phyloP scores from a whole-genome alignment of 2,797 vertebrate genomes.

The Podargus strigoides region DNA sequence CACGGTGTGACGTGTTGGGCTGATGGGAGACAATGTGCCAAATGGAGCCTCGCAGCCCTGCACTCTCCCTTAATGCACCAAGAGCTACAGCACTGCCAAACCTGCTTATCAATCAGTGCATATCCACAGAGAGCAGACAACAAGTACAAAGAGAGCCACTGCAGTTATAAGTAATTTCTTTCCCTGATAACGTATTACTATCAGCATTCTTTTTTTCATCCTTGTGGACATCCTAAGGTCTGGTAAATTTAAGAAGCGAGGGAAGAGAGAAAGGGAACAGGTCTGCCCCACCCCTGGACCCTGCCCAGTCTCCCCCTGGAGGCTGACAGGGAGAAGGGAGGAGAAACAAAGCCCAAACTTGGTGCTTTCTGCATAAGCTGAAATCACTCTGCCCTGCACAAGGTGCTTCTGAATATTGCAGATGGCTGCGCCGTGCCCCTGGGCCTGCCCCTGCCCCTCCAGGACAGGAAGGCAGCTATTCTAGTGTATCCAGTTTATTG shows the following conservation, averaged over 20 bases:
- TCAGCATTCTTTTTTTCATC: neutral
- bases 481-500: neutral
- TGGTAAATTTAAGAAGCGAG: neutral
- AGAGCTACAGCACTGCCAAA: neutral
- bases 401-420: rapidly evolving
- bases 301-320: neutral
- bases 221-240: neutral
- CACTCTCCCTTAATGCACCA: neutral
- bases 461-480: neutral
- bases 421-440: neutral
- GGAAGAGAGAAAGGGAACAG: neutral
- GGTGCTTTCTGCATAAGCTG: neutral
- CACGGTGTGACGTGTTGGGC: rapidly evolving
- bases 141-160: neutral
- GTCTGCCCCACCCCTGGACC: neutral
- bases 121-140: neutral
- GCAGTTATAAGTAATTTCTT: neutral
- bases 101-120: neutral
- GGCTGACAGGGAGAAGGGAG: neutral
- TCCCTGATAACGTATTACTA: neutral
- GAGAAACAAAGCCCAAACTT: neutral
- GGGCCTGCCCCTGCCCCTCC: neutral
- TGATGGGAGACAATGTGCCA: neutral
- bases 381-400: neutral
- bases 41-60: neutral